A percentile compares a stretch with the other conserved stretches of the same genome.
Evolutionary conservation across 2,888 invertebrate genomes (phyloP).

Genomic region (Temnothorax rugatulus): DNA sequence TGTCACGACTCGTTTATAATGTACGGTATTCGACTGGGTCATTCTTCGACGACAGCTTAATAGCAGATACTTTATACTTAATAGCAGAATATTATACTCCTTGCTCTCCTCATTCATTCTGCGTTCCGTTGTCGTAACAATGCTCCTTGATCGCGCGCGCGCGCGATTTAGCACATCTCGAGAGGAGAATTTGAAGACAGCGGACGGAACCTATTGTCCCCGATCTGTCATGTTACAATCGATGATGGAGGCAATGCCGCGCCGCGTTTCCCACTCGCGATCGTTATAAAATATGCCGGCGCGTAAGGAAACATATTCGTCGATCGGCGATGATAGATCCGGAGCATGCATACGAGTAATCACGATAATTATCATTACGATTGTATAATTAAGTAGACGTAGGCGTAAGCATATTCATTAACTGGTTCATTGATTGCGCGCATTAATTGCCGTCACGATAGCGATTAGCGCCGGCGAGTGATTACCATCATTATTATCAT

Average conservation of each 20-base stretch:
- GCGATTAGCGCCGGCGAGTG: slow-evolving; percentile 56
- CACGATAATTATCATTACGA: slow-evolving; percentile 64
- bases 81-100: slow-evolving; percentile 13
- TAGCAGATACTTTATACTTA: neutral
- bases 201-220: slow-evolving; percentile 3
- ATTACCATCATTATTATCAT: slow-evolving; percentile 60
- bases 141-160: neutral
- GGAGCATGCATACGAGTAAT: slow-evolving; percentile 56
- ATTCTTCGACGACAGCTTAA: slow-evolving; percentile 3
- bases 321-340: slow-evolving; percentile 54
- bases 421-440: slow-evolving; percentile 70
- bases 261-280: neutral
- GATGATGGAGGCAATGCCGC: neutral
- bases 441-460: slow-evolving; percentile 63
- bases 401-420: slow-evolving; percentile 70
- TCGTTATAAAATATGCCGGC: neutral
- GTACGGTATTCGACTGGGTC: slow-evolving; percentile 1
- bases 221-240: neutral
- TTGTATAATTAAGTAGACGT: slow-evolving; percentile 65
- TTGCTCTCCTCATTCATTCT: slow-evolving; percentile 1
- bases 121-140: neutral
- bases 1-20: neutral
- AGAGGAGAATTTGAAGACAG: neutral
- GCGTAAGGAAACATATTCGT: neutral
- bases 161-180: slow-evolving; percentile 16